These are phyloP conservation scores for Scytalopus superciliaris DNA, from an alignment of 2,113 vertebrate genomes.

Conservation along the genomic window DNA sequence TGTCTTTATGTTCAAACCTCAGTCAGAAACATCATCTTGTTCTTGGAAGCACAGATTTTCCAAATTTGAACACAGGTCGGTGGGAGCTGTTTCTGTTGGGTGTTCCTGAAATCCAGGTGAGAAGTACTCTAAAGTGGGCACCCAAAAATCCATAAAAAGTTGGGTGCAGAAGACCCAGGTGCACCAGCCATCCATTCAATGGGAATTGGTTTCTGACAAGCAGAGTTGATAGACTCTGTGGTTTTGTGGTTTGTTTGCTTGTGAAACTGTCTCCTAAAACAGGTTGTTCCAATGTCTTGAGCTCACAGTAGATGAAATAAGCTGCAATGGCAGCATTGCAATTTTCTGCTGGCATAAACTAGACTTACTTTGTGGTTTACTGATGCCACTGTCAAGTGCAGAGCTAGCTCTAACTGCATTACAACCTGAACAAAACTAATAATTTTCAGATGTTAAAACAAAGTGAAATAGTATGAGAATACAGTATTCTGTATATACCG, in stretches of 20 bases:
- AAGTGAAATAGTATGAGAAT: background rate
- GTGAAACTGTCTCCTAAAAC: background rate
- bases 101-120: background rate
- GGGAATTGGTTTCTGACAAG: background rate
- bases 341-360: background rate
- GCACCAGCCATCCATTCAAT: background rate
- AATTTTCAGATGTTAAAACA: background rate
- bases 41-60: background rate
- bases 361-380: background rate
- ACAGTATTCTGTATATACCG: background rate
- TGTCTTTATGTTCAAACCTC: background rate
- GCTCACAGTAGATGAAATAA: background rate
- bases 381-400: background rate
- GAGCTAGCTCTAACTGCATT: background rate
- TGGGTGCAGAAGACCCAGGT: background rate
- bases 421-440: background rate
- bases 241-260: background rate
- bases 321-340: background rate
- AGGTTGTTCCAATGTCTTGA: background rate
- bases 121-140: background rate
- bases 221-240: background rate
- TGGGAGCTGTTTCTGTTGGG: background rate
- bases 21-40: accelerated
- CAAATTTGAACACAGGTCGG: background rate
- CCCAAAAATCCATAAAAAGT: background rate